Conservation (phyloP, 2,797 vertebrate genomes). For the Enteromius thamalakanensis region DNA sequence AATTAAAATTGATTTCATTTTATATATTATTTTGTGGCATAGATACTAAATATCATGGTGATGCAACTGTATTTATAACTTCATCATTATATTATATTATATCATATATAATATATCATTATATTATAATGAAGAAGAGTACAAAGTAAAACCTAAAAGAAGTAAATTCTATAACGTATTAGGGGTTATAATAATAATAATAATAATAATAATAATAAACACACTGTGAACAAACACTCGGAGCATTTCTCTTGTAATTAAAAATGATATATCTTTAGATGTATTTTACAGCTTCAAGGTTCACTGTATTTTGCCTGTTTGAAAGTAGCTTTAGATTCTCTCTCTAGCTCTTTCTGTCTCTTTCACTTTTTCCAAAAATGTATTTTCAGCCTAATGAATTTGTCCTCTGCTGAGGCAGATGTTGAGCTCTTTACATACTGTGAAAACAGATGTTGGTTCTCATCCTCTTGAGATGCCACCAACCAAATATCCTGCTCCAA, state of each 20-base stretch:
- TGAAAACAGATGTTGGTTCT: conserved; percentile 57
- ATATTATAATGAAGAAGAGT: background rate
- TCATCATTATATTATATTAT: background rate
- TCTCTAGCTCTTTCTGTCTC: background rate
- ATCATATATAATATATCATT: background rate
- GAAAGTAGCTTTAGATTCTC: background rate
- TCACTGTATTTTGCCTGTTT: too few species aligned
- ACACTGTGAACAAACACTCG: background rate
- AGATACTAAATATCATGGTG: background rate
- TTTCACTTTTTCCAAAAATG: background rate
- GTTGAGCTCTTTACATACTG: conserved; percentile 47
- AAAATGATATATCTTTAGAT: background rate
- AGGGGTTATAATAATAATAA: background rate
- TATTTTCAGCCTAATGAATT: conserved; percentile 52
- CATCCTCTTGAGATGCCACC: conserved; percentile 43
- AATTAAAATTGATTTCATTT: background rate
- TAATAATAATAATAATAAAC: too few species aligned
- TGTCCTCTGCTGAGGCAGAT: conserved; percentile 56
- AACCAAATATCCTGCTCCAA: conserved; percentile 39
- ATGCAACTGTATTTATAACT: background rate
- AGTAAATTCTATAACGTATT: background rate
- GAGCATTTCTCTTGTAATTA: background rate
- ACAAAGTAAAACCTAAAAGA: background rate
- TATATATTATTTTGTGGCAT: background rate
- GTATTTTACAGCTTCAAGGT: background rate